These are phyloP conservation scores for Gryllus longicercus DNA, from an alignment of 2,888 invertebrate genomes.

Conservation along the genomic window DNA sequence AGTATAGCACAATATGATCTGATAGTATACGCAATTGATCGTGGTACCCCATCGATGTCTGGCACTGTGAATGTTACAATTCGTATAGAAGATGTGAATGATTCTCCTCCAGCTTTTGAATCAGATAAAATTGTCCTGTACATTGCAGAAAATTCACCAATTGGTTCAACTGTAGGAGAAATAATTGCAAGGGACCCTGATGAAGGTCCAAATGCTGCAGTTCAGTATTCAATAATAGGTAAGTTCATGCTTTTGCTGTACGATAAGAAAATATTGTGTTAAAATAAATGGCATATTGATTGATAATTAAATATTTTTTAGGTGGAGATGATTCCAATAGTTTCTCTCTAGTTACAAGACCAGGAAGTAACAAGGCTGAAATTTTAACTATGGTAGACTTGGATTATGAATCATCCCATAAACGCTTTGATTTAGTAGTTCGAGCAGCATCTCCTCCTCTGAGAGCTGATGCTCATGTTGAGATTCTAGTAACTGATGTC, in stretches of 20 bases:
- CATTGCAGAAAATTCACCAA: slow-evolving; percentile 93
- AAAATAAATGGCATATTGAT: background rate
- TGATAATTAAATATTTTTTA: slow-evolving; percentile 38
- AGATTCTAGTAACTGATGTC: slow-evolving; percentile 85
- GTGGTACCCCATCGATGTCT: slow-evolving; percentile 39
- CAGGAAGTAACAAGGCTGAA: slow-evolving; percentile 81
- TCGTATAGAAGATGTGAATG: slow-evolving; percentile 83
- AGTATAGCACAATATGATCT: slow-evolving; percentile 80
- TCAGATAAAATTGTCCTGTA: slow-evolving; percentile 84
- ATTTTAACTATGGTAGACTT: slow-evolving; percentile 84
- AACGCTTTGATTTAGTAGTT: slow-evolving; percentile 82
- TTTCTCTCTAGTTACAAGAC: slow-evolving; percentile 75
- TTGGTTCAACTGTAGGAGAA: slow-evolving; percentile 89
- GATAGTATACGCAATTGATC: slow-evolving; percentile 83
- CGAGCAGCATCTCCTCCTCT: slow-evolving; percentile 87
- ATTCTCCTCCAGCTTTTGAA: slow-evolving; percentile 85
- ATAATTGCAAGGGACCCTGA: slow-evolving; percentile 89
- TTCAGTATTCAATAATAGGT: slow-evolving; percentile 92
- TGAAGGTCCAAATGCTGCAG: slow-evolving; percentile 84
- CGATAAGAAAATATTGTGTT: background rate
- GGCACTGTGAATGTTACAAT: slow-evolving; percentile 59
- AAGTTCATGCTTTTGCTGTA: slow-evolving; percentile 34
- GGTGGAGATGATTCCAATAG: slow-evolving; percentile 84
- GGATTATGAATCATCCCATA: slow-evolving; percentile 93
- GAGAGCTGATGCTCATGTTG: slow-evolving; percentile 82